phyloP scores from a whole-genome alignment of 2,113 vertebrate species.

The Macquaria ambigua region DNA sequence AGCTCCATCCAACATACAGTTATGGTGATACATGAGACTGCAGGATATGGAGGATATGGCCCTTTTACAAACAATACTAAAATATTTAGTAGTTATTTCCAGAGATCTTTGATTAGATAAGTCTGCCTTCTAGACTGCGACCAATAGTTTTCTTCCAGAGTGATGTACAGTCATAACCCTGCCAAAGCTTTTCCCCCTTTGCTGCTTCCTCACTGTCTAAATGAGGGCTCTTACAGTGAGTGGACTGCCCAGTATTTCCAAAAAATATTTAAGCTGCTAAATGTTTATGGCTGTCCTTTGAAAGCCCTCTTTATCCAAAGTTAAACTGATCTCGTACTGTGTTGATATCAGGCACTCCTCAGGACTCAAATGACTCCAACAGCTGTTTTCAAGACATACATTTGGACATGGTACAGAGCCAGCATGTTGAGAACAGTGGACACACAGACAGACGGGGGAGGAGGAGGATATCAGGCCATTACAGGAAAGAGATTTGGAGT shows the following conservation, averaged over 20 bases:
- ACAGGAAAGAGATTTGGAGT: slow-evolving; percentile 70
- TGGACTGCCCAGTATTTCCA: slow-evolving; percentile 6
- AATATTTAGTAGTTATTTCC: slow-evolving; percentile 41
- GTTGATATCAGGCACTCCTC: slow-evolving; percentile 40
- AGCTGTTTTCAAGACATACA: slow-evolving; percentile 64
- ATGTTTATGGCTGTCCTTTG: slow-evolving; percentile 42
- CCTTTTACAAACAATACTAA: slow-evolving; percentile 43
- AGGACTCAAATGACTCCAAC: slow-evolving; percentile 60
- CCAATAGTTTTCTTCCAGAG: slow-evolving; percentile 27
- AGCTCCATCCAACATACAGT: slow-evolving; percentile 9
- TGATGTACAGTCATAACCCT: neutral
- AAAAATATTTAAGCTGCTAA: slow-evolving; percentile 39
- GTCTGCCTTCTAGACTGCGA: slow-evolving; percentile 13
- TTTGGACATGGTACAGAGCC: slow-evolving; percentile 52
- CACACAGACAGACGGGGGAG: slow-evolving; percentile 48
- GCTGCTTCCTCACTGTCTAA: slow-evolving; percentile 20
- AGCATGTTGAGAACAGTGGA: slow-evolving; percentile 56
- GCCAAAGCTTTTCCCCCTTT: slow-evolving; percentile 10
- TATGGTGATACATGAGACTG: slow-evolving; percentile 30
- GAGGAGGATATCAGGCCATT: slow-evolving; percentile 62
- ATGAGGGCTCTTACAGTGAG: slow-evolving; percentile 18
- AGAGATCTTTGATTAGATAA: slow-evolving; percentile 37
- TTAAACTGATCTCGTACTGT: slow-evolving; percentile 46
- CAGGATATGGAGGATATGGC: slow-evolving; percentile 13
- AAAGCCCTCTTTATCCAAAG: slow-evolving; percentile 51